phyloP scores from a whole-genome alignment of 1,140 invertebrate species.

The Brachystomella parvula region DNA sequence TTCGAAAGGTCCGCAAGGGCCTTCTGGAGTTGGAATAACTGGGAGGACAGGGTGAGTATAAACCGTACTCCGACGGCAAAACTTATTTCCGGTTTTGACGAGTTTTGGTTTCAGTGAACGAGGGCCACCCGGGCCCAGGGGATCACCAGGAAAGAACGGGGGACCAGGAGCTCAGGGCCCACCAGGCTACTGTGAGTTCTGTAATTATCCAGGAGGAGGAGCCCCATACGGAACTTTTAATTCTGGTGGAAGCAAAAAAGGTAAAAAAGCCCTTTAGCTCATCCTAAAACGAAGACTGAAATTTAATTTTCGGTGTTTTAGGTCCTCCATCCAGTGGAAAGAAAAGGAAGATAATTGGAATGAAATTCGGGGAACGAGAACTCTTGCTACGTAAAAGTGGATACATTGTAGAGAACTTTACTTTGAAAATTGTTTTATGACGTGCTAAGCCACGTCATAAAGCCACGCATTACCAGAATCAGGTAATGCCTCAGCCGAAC shows the following conservation, averaged over 20 bases:
- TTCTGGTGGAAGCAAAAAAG: background rate
- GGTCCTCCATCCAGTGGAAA: conserved; percentile 13
- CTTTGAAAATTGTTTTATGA: too few species aligned
- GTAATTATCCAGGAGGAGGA: conserved; percentile 42
- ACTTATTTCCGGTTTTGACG: conserved; percentile 40
- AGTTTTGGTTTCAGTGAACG: conserved; percentile 46
- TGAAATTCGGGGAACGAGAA: too few species aligned
- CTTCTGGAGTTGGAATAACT: background rate
- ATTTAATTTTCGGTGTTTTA: background rate
- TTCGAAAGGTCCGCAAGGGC: too few species aligned
- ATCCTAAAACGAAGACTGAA: background rate
- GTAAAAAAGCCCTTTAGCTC: background rate
- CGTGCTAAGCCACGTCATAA: too few species aligned
- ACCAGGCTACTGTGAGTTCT: conserved; percentile 57
- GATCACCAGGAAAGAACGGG: conserved; percentile 39
- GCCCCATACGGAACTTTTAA: background rate
- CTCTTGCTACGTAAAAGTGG: too few species aligned
- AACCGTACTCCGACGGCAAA: background rate
- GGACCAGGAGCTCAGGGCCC: conserved; percentile 49
- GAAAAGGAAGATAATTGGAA: conserved; percentile 35
- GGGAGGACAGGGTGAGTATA: background rate
- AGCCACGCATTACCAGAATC: too few species aligned
- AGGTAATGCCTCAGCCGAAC: too few species aligned
- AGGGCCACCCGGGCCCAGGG: conserved; percentile 42
- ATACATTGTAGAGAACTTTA: too few species aligned